Evolutionary conservation across 2,888 invertebrate species (phyloP), one percentile per base, ranked within the genome.

Genomic region (Ormyrus rosae): DNA sequence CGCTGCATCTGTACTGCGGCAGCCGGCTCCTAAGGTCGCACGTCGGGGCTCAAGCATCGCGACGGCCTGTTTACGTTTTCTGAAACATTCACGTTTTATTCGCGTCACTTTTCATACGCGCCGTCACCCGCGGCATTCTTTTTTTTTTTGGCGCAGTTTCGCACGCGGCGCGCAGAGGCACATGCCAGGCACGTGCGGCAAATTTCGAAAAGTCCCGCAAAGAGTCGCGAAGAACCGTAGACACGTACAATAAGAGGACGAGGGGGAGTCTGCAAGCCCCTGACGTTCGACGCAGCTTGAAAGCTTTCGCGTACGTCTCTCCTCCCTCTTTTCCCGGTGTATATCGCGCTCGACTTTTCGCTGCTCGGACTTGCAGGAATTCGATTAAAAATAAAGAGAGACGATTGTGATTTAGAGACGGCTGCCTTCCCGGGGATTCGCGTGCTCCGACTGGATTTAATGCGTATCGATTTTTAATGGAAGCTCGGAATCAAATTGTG

Each of bases 81-180:
- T 76, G 81, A 83, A 85, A 83, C 84, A 74, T 82, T 83, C 83
- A 60, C 81, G 81, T 84, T 85, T 85, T 85, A 85, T 83, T 80
- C 82, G 72, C 34, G 58, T 77, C 78, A 80, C 69, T 83, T 83
- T 79, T 82, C 83, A 81, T 78, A 76, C 50, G 80, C 56, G 48
- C 45, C 56, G 73, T 51, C 67, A 34, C 53, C 11, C 53, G 10
- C 34, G 13, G 45, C 50, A 34, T 60, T 61, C 55, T 19, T 58
- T 73, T 69, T 82, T 69, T 69, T 46, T 13, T 50, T 72, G 34
- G 34, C 13, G 34, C 55, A 9, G 5, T 51, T 19, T 51, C 51
- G 64, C 50, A 11, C 10, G 53, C 64, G 51, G 71, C 46, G 73
- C 58, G 68, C 56, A 73, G 34, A 34, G 34, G 34, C 34, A 34